Conservation (phyloP, 2,113 vertebrate species). For the Vombatus ursinus region DNA sequence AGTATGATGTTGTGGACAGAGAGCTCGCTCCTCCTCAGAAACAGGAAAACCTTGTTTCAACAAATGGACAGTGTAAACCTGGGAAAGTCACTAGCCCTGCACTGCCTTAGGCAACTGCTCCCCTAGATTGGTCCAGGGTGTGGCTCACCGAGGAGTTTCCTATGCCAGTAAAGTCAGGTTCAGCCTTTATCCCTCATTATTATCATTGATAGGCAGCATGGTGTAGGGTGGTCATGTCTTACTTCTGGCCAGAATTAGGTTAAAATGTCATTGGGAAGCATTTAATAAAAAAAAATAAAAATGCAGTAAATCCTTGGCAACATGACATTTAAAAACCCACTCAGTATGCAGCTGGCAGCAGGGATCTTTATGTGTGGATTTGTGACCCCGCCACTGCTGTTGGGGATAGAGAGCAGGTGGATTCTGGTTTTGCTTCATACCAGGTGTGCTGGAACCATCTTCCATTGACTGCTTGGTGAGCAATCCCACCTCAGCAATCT, state of each 20-base stretch:
- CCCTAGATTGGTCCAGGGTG: neutral
- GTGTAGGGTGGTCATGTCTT: neutral
- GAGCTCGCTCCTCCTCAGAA: neutral
- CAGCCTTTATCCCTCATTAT: neutral
- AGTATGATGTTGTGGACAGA: neutral
- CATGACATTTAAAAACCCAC: neutral
- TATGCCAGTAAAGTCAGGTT: neutral
- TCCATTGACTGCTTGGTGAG: neutral
- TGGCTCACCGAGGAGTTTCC: neutral
- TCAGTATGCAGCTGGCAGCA: neutral
- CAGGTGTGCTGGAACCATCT: neutral
- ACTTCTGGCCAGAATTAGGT: neutral
- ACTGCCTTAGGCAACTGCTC: neutral
- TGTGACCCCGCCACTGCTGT: no score
- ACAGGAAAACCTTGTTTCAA: neutral
- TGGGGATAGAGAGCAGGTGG: neutral
- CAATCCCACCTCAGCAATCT: neutral
- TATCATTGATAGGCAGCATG: neutral
- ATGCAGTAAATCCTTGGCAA: neutral
- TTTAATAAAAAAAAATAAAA: neutral
- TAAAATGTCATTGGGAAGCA: neutral
- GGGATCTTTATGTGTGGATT: neutral
- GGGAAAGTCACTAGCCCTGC: neutral
- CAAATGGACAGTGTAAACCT: neutral
- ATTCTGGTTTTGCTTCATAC: neutral